A percentile compares a stretch with the other conserved stretches of the same genome.
Evolutionary conservation across 2,797 vertebrate species (phyloP).

Genomic region (Phalloptychus januarius): DNA sequence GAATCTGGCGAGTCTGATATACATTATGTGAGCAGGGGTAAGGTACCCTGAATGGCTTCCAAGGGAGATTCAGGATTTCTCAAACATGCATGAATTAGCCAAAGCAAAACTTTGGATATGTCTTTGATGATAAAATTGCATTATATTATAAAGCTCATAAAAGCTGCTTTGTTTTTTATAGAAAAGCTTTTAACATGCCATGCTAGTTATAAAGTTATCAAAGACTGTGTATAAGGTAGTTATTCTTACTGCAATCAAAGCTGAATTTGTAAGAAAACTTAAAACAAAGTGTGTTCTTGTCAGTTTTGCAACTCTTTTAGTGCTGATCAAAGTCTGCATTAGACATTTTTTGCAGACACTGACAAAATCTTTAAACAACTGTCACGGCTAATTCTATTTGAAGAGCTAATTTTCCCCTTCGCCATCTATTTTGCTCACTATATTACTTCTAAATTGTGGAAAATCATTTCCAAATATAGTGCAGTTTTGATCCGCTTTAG

Average conservation of each 20-base stretch:
- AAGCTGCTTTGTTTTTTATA: background rate
- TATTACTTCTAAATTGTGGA: slow-evolving; percentile 27
- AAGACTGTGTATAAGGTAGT: background rate
- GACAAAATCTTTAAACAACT: slow-evolving; percentile 37
- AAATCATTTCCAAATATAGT: slow-evolving; percentile 35
- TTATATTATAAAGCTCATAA: no score
- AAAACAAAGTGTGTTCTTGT: background rate
- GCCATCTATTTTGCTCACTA: slow-evolving; percentile 32
- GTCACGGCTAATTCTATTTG: slow-evolving; percentile 29
- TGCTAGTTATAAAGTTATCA: background rate
- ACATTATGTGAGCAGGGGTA: no score
- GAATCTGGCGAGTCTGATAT: no score
- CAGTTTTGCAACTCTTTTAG: slow-evolving; percentile 14
- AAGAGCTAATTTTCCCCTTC: slow-evolving; percentile 17
- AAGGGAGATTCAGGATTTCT: no score
- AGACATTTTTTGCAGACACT: slow-evolving; percentile 41
- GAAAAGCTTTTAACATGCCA: background rate
- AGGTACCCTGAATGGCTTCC: no score
- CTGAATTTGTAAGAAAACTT: background rate
- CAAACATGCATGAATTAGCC: no score
- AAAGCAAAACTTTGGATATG: no score
- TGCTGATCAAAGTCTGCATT: slow-evolving; percentile 32
- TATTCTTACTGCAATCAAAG: background rate
- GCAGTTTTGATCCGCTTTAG: slow-evolving; percentile 15
- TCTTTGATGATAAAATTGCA: no score